Base-by-base conservation (phyloP, 2,113 vertebrate species). In the Emydura subglobosa region DNA sequence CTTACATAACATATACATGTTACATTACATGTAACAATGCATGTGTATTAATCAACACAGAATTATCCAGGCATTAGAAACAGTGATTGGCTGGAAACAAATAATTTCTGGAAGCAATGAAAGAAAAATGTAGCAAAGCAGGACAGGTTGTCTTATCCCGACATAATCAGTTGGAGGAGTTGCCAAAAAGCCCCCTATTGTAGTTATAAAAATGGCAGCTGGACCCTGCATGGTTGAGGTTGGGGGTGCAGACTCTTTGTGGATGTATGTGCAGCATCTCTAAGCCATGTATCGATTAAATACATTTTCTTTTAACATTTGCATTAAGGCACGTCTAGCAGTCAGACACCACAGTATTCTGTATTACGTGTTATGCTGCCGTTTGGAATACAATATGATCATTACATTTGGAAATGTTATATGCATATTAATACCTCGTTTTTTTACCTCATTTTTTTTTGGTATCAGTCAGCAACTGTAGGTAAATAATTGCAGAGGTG, bases 381-480 rank as follows among this genome's bases (percentile, higher is more conserved):
- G 95, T 96, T 97, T 96, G 96, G 96, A 97, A 97, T 97, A 97
- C 97, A 86, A 90, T 98, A 98, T 90, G 88, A 89, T 95, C 92
- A 93, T 83, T 98, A 55, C 95, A 95, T 98, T 98, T 97, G 98
- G 93, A 98, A 96, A 97, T 98, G 97, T 97, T 98, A 96, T 98
- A 97, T 53, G 95, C 97, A 80, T 97, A 97, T 97, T 98, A 98
- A 98, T 98, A 98, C 98, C 98, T 98, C 98, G 98, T 98, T 98
- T 98, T 98, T 98, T 98, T 98, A 98, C 98, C 98, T 98, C 98
- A 96, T 96, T 95, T 47, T 47, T 47, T 47, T 98, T 97, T 98
- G 96, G 89, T 97, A 97, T 98, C 97, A 96, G 81, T 98, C 97
- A 97, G 97, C 95, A 94, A 54, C 92, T 98, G 98, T 98, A 98